Conservation (phyloP, 2,888 invertebrate genomes). For the Leptopilina myrica region DNA sequence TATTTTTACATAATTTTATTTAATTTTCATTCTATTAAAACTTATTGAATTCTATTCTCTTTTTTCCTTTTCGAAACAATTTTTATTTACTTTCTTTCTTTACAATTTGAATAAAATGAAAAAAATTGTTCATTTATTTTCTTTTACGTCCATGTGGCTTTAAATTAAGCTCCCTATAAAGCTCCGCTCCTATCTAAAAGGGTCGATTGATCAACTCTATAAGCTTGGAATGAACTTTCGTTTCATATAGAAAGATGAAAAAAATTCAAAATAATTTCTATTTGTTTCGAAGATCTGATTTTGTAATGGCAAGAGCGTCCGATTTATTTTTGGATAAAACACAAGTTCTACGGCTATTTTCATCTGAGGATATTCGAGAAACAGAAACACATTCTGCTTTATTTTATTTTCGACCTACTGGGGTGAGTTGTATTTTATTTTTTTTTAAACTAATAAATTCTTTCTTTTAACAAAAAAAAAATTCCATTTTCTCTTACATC, state of each 20-base stretch:
- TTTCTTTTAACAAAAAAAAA: neutral
- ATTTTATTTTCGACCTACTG: neutral
- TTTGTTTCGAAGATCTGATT: neutral
- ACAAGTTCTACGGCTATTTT: slow-evolving; percentile 24
- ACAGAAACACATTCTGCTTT: neutral
- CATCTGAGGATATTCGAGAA: slow-evolving; percentile 18
- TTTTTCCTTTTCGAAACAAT: neutral
- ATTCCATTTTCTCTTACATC: neutral
- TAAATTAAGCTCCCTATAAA: slow-evolving; percentile 14
- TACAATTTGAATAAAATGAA: too few species aligned
- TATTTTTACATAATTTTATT: neutral
- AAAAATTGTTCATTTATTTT: too few species aligned
- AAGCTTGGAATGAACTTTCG: slow-evolving; percentile 1
- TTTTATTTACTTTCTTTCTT: too few species aligned
- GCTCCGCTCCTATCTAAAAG: slow-evolving; percentile 18
- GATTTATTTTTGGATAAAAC: slow-evolving; percentile 38
- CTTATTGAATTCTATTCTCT: too few species aligned
- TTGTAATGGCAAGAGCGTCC: slow-evolving; percentile 9
- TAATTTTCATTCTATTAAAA: neutral
- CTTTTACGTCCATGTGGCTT: too few species aligned
- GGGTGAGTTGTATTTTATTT: neutral
- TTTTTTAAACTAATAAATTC: neutral
- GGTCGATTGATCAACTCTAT: neutral
- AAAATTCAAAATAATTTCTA: neutral
- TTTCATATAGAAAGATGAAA: slow-evolving; percentile 8